Evolutionary conservation across 1,140 invertebrate species (phyloP), one percentile per base, ranked within the genome.

Genomic region (Eumaeus atala): DNA sequence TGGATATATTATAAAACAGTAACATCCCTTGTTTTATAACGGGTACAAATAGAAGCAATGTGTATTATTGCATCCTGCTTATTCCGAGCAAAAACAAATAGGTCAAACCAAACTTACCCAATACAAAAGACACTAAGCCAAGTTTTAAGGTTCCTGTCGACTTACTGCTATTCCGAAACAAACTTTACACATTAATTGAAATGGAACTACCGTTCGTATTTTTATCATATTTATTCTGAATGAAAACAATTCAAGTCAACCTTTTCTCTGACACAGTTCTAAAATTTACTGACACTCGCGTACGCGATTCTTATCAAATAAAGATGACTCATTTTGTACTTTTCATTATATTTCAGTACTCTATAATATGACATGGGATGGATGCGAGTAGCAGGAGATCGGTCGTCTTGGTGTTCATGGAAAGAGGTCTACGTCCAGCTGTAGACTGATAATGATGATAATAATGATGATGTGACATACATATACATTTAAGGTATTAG

Each of bases 161-260:
- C 6, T 3, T 28, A 28, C 21, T 28, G 21, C 21, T 17, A 44
- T 10, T 9, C 40, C 40, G 6, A 3, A 44, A 17, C 40, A 17
- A 44, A 44, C 40, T 44, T 44, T 44, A 44, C 12, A 44, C 40
- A 44, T 44, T 44, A 16, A 44, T 44, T 44, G 40, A 44, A 44
- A 44, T 44, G 16, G 40, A 18, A 44, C 40, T 44, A 44, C 40
- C 40, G 40, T 18, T 44, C 1, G 12, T 9, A 16, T 44, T 16
- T 44, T 44, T 44, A 44, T 14, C 12, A 44, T 40, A 40, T 40
- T 6, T 28, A 9, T 17, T 10, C 9, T 44, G 40, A 44, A 14
- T 44, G 9, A 44, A 44, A 44, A 14, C 17, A 44, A 28, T 6
- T 28, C 7, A 16, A 44, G 17, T 16, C 40, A 44, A 44, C 9